Evolutionary conservation across 2,113 vertebrate genomes (phyloP), one percentile per base, ranked within the genome.

Genomic region (Pandion haliaetus): DNA sequence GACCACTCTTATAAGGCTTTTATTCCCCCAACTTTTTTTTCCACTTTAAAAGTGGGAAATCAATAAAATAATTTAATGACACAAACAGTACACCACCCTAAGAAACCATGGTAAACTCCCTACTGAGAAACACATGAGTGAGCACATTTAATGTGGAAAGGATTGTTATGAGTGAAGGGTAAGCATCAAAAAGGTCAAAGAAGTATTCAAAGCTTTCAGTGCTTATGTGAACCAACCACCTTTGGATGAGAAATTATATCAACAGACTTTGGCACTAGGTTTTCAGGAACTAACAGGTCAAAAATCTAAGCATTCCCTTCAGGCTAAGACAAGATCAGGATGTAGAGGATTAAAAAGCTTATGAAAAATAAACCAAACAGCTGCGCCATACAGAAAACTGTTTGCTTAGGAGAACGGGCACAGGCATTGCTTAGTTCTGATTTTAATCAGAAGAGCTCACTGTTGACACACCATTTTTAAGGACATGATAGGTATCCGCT

Each of bases 321-420:
- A 88, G 93, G 95, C 82, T 80, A 80, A 83, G 95, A 91, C 87
- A 95, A 92, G 73, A 95, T 74, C 80, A 97, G 93, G 96, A 96
- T 87, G 88, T 7, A 63, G 73, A 65, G 96, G 95, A 95, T 96
- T 96, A 91, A 92, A 84, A 84, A 87, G 94, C 80, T 94, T 88
- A 88, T 14, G 78, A 62, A 82, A 90, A 88, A 96, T 72, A 90
- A 86, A 82, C 32, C 83, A 28, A 71, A 54, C 42, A 42, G 69
- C 72, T 90, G 66, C 47, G 50, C 58, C 80, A 40, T 0, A 9
- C 54, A 61, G 44, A 38, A 82, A 86, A 44, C 77, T 62, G 24
- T 34, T 69, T 90, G 61, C 77, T 54, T 8, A 44, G 78, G 76
- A 40, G 77, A 65, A 66, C 0, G 38, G 66, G 82, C 20, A 7